phyloP scores from a whole-genome alignment of 2,888 invertebrate genomes.

The Cheilosia impressa region DNA sequence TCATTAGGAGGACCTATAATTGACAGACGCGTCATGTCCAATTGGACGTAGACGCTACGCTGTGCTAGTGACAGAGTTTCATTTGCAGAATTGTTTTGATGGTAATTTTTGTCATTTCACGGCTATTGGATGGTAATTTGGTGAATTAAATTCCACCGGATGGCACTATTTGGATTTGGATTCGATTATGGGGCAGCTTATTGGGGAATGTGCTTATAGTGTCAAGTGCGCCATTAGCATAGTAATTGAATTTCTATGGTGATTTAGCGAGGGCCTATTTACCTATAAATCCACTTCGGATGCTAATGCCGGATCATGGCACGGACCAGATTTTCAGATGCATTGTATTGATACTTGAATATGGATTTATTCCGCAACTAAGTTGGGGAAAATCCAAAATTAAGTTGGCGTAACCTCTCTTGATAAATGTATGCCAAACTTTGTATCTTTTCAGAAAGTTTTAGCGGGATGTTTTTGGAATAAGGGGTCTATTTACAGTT shows the following conservation, averaged over 20 bases:
- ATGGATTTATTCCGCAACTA: no score
- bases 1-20: constrained; percentile 66
- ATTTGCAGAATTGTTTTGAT: constrained; percentile 25
- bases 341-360: no score
- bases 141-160: constrained; percentile 11
- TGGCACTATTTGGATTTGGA: not conserved
- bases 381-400: no score
- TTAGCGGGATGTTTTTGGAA: no score
- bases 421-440: no score
- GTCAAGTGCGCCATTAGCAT: not conserved
- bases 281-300: no score
- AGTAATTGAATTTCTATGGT: not conserved
- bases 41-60: constrained; percentile 39
- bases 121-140: constrained; percentile 14
- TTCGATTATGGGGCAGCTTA: not conserved
- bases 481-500: no score
- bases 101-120: constrained; percentile 40
- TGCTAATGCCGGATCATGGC: no score
- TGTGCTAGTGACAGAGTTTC: constrained; percentile 35
- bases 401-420: no score
- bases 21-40: constrained; percentile 62
- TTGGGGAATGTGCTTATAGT: not conserved
- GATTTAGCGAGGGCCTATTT: not conserved
- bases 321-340: no score
- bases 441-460: no score